These are phyloP conservation scores for Rhinatrema bivittatum DNA, from an alignment of 2,797 vertebrate genomes.

Conservation along the genomic window DNA sequence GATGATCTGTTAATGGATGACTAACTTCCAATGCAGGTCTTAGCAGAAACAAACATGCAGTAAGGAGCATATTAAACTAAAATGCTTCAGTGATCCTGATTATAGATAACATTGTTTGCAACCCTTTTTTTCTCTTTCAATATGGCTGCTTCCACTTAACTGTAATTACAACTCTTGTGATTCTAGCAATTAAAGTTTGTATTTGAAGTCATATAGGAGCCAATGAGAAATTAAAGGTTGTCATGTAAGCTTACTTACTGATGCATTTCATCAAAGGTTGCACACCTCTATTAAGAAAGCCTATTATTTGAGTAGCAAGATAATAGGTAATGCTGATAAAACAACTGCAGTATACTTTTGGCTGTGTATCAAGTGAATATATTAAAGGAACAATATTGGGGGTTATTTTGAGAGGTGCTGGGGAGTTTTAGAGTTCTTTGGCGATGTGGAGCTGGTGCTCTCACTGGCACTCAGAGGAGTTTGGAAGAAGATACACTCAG, in stretches of 20 bases:
- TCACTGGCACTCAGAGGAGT: no score
- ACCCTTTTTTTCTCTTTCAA: conserved; percentile 24
- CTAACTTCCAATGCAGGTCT: neutral
- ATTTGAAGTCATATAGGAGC: conserved; percentile 39
- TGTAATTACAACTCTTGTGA: conserved; percentile 47
- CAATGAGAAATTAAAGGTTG: conserved; percentile 44
- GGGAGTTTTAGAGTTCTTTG: no score
- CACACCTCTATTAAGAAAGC: conserved; percentile 40
- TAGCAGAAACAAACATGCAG: conserved; percentile 6
- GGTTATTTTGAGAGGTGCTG: no score
- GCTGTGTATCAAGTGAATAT: conserved; percentile 20
- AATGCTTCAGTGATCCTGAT: conserved; percentile 47
- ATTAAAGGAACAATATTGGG: no score
- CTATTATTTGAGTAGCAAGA: conserved; percentile 30
- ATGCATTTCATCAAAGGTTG: conserved; percentile 44
- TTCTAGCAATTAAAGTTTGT: conserved; percentile 48
- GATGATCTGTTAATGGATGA: conserved; percentile 2
- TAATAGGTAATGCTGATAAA: conserved; percentile 19
- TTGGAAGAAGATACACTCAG: no score
- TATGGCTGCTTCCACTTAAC: conserved; percentile 22
- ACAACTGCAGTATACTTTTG: conserved; percentile 32
- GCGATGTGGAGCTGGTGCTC: no score
- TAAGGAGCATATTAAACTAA: conserved; percentile 32
- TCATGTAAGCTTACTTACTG: conserved; percentile 36
- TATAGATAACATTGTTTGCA: conserved; percentile 49